These are phyloP conservation scores for Acrobasis suavella DNA, from an alignment of 2,888 invertebrate species.

Conservation along the genomic window DNA sequence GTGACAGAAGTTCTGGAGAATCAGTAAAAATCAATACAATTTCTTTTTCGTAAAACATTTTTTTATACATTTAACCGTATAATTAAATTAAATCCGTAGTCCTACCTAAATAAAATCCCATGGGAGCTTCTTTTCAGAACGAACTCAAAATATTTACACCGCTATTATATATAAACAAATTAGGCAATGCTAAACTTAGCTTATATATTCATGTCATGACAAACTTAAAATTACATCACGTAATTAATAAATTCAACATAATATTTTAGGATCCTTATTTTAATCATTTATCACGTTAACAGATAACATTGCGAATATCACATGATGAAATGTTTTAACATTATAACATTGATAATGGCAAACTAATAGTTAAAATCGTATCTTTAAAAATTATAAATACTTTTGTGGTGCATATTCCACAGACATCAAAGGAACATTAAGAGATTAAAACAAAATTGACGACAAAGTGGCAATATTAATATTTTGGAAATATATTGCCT, in stretches of 20 bases:
- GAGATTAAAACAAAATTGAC: conserved; percentile 20
- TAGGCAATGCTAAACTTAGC: conserved; percentile 48
- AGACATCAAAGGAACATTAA: conserved; percentile 51
- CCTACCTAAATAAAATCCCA: conserved; percentile 6
- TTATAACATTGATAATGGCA: conserved; percentile 69
- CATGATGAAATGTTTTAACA: conserved; percentile 75
- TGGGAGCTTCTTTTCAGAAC: conserved; percentile 21
- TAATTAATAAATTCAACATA: conserved; percentile 62
- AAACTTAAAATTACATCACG: conserved; percentile 62
- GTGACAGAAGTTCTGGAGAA: conserved; percentile 8
- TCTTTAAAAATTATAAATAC: conserved; percentile 51
- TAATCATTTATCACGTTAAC: conserved; percentile 73
- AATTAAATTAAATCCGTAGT: conserved; percentile 11
- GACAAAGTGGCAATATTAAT: conserved; percentile 1
- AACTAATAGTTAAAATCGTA: conserved; percentile 51
- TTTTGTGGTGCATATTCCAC: conserved; percentile 37
- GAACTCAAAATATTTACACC: conserved; percentile 39
- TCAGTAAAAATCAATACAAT: background rate
- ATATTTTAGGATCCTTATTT: conserved; percentile 43
- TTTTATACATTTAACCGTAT: conserved; percentile 14
- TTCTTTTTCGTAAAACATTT: background rate
- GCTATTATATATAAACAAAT: conserved; percentile 60
- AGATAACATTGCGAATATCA: conserved; percentile 80
- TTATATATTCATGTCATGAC: conserved; percentile 66
- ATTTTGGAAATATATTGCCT: background rate